Conservation (phyloP, 2,797 vertebrate species). For the Dendrocincla fuliginosa region DNA sequence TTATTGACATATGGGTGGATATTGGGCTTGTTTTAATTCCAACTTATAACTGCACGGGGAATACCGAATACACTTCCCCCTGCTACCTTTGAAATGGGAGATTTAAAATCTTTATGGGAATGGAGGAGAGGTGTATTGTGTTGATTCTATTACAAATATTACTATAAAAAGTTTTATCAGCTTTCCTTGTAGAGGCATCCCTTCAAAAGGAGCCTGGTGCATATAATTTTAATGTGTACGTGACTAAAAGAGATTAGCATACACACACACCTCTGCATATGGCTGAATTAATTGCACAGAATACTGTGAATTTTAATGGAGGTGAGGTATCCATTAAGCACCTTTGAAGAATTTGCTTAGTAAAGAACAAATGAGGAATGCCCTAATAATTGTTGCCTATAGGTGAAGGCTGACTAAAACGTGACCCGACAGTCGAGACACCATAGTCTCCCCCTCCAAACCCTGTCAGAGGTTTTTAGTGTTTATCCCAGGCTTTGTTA, state of each 20-base stretch:
- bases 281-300: not conserved
- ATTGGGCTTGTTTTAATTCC: not conserved
- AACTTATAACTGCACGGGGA: not conserved
- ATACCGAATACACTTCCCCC: not conserved
- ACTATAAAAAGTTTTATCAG: not conserved
- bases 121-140: not conserved
- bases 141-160: not conserved
- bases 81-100: not conserved
- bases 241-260: not conserved
- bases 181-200: not conserved
- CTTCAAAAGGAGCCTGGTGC: not conserved
- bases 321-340: not conserved
- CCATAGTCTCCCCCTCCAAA: slow-evolving; percentile 28
- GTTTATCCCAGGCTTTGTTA: slow-evolving; percentile 81
- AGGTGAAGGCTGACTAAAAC: slow-evolving; percentile 60
- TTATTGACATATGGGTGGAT: not conserved
- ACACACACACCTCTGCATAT: not conserved
- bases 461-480: slow-evolving; percentile 71
- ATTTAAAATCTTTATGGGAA: not conserved
- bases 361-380: not conserved
- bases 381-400: slow-evolving; percentile 33
- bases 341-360: slow-evolving; percentile 3
- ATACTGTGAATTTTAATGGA: slow-evolving; percentile 24
- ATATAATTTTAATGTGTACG: not conserved
- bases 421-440: slow-evolving; percentile 67